Percentiles rank a stretch among this genome's conserved stretches.
phyloP scores from a whole-genome alignment of 2,888 invertebrate species.

The Drosophila pseudotalamancana region DNA sequence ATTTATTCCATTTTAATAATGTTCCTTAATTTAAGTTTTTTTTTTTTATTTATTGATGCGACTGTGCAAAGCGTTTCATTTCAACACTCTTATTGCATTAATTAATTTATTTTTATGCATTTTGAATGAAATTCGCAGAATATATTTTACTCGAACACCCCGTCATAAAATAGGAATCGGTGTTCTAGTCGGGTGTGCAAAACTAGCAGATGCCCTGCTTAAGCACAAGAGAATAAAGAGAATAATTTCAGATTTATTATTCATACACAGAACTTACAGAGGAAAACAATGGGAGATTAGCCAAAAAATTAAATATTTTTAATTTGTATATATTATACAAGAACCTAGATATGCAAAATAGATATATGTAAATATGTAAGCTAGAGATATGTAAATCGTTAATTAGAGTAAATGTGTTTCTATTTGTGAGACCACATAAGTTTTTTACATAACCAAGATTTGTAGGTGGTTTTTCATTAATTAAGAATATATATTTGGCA shows the following conservation, averaged over 20 bases:
- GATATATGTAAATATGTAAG: too few species aligned
- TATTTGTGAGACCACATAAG: too few species aligned
- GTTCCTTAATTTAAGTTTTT: constrained; percentile 2
- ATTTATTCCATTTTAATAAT: constrained; percentile 22
- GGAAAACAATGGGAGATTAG: background rate
- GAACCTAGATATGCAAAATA: too few species aligned
- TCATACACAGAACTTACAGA: too few species aligned
- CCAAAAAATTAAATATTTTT: background rate
- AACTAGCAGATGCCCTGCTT: too few species aligned
- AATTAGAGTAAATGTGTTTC: too few species aligned
- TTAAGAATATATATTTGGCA: too few species aligned
- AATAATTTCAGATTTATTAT: too few species aligned
- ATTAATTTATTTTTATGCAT: background rate
- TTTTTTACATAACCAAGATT: background rate
- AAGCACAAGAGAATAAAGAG: too few species aligned
- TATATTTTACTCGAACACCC: background rate
- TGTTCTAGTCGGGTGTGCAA: background rate
- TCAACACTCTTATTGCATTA: constrained; percentile 1
- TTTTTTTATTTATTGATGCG: constrained; percentile 3
- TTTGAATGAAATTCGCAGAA: background rate
- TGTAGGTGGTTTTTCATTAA: background rate
- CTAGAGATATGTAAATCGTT: too few species aligned
- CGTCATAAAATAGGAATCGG: background rate
- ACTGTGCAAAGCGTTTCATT: constrained; percentile 3
- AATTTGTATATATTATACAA: background rate